Percentiles rank a stretch among this genome's conserved stretches.
These are phyloP conservation scores for Apostichopus parvimensis DNA, from an alignment of 35 echinoderm and acorn worm species.

Conservation along the genomic window DNA sequence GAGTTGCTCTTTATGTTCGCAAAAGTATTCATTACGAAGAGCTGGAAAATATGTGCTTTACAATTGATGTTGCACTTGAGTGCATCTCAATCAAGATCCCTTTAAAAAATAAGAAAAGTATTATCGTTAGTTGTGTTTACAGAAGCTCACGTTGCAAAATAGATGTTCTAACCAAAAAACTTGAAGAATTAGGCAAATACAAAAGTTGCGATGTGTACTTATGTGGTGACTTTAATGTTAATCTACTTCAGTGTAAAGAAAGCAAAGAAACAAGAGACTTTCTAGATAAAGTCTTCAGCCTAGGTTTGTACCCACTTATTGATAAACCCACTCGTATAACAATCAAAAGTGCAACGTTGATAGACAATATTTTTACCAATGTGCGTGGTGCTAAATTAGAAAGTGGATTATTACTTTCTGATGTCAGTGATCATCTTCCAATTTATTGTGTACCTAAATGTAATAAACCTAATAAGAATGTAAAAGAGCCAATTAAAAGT, in stretches of 20 bases:
- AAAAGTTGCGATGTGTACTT: slow-evolving; percentile 5
- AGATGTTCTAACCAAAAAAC: not conserved
- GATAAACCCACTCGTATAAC: slow-evolving; percentile 31
- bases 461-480: not conserved
- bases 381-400: not conserved
- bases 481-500: not conserved
- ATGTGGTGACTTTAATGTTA: slow-evolving; percentile 22
- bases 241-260: not conserved
- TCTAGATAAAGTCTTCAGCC: slow-evolving; percentile 22
- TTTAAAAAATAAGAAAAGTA: slow-evolving; percentile 10
- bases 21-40: not conserved
- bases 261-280: not conserved
- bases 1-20: not conserved
- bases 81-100: not conserved
- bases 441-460: not conserved
- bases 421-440: not conserved
- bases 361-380: slow-evolving; percentile 1
- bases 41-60: slow-evolving; percentile 6
- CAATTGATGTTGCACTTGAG: not conserved
- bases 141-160: not conserved
- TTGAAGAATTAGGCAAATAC: not conserved
- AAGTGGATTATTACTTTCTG: slow-evolving; percentile 6
- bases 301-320: slow-evolving; percentile 3
- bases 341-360: not conserved
- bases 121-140: slow-evolving; percentile 9